phyloP scores from a whole-genome alignment of 2,888 invertebrate species.

The Prostheceraeus crozeri region DNA sequence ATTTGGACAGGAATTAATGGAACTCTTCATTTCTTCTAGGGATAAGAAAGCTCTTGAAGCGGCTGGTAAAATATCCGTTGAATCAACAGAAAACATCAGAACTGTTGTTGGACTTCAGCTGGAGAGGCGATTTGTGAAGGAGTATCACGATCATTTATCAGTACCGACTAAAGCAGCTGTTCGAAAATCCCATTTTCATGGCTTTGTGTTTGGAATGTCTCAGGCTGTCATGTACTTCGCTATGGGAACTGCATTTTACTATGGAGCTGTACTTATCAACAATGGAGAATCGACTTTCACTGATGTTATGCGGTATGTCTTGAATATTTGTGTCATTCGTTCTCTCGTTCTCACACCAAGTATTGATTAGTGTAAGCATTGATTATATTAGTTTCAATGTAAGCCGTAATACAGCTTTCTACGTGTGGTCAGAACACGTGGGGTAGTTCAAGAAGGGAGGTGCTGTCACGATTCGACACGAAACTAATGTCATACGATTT shows the following conservation, averaged over 20 bases:
- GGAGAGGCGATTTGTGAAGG: conserved; percentile 49
- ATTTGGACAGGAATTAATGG: no score
- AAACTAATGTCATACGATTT: no score
- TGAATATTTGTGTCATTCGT: no score
- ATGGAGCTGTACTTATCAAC: conserved; percentile 24
- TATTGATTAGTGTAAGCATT: no score
- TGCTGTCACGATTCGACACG: no score
- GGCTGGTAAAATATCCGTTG: conserved; percentile 60
- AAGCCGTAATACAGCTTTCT: no score
- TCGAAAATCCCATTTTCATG: conserved; percentile 16
- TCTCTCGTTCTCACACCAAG: no score
- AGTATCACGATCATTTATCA: conserved; percentile 41
- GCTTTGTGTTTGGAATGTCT: conserved; percentile 21
- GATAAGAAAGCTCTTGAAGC: conserved; percentile 59
- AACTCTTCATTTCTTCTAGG: conserved; percentile 43
- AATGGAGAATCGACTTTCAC: no score
- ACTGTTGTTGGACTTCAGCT: conserved; percentile 56
- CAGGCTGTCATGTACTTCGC: conserved; percentile 7
- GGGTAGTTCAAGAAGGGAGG: no score
- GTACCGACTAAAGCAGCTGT: conserved; percentile 31
- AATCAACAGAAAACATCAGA: conserved; percentile 58
- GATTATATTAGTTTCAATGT: no score
- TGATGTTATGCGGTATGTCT: no score
- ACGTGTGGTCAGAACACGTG: no score
- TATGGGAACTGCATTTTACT: conserved; percentile 20